Evolutionary conservation across 1,140 invertebrate species (phyloP), one percentile per base, ranked within the genome.

Genomic region (Zelostemma sp.): DNA sequence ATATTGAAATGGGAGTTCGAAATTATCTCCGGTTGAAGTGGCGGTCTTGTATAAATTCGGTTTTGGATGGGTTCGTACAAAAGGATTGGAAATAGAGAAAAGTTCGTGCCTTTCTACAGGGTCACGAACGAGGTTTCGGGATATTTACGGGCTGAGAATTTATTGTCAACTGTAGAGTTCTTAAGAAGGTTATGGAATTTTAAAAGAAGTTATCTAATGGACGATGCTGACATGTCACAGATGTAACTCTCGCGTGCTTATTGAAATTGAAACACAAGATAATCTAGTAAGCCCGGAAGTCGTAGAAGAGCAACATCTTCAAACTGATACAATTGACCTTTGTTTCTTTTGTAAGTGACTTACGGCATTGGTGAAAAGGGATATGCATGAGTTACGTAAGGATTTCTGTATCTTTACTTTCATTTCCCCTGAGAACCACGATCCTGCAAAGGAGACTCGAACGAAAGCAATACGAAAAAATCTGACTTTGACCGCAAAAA

Each of bases 301-400:
- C 68, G 57, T 67, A 72, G 60, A 72, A 71, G 63, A 48, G 12
- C 46, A 41, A 57, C 63, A 67, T 60, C 63, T 72, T 72, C 43
- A 59, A 55, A 67, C 62, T 60, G 68, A 67, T 67, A 72, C 55
- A 68, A 65, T 68, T 68, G 64, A 72, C 64, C 64, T 72, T 60
- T 64, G 60, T 60, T 67, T 64, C 54, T 63, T 48, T 40, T 60
- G 59, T 66, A 15, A 41, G 15, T 14, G 12, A 15, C 5, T 41
- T 41, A 41, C 15, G 1, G 8, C 15, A 15, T 41, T 15, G 6
- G 6, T 41, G 15, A n/a, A 3, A n/a, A n/a, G 12, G 4, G 3
- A 11, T 38, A 14, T 38, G 12, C 9, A 14, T 5, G n/a, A n/a
- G 1, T 1, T 38, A 38, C 12, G n/a, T 38, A n/a, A 38, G 2